Evolutionary conservation across 2,888 invertebrate species (phyloP), one percentile per base, ranked within the genome.

Genomic region (Disparrhopalites patrizii): DNA sequence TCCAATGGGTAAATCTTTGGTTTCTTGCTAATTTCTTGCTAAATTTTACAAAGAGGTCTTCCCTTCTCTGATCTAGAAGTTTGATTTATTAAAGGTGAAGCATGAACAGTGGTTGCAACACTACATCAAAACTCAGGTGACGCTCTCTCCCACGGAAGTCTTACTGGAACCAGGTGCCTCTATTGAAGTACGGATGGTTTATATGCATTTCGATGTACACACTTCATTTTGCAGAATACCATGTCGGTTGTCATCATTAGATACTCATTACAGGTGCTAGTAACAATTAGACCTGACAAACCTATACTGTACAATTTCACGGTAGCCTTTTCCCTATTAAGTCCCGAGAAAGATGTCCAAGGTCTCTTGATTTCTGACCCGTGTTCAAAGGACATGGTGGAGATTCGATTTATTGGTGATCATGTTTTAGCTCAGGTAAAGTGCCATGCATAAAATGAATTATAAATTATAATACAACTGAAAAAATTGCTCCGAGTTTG

Each of bases 81-180:
- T 36, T 18, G 15, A 55, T 30, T 28, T 38, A 13, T 13, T 57
- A 15, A 27, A 73, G 70, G 38, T 68, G 2, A 58, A 61, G 25
- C 71, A 73, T 43, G 70, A 71, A 28, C 67, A 72, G 40, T 73
- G 73, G 73, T 60, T 72, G 1, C 54, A 68, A 30, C 60, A 66
- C 38, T 70, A 69, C 36, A 60, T 67, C 1, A 61, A 60, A 5
- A 63, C 66, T 23, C 23, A 68, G 10, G 56, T 69, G 1, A 66
- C 56, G 3, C 55, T 72, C 2, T 61, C 43, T 56, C 69, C 72
- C 1, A 43, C 64, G 0, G 43, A 56, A 40, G 36, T 72, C 13
- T 38, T 43, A 1, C n/a, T 72, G n/a, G 50, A 57, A 31, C 63
- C 70, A 1, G 63, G 66, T 31, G 67, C 70, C 64, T 65, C 66